A percentile compares a stretch with the other conserved stretches of the same genome.
phyloP scores from a whole-genome alignment of 2,113 vertebrate genomes.

The Empidonax traillii region DNA sequence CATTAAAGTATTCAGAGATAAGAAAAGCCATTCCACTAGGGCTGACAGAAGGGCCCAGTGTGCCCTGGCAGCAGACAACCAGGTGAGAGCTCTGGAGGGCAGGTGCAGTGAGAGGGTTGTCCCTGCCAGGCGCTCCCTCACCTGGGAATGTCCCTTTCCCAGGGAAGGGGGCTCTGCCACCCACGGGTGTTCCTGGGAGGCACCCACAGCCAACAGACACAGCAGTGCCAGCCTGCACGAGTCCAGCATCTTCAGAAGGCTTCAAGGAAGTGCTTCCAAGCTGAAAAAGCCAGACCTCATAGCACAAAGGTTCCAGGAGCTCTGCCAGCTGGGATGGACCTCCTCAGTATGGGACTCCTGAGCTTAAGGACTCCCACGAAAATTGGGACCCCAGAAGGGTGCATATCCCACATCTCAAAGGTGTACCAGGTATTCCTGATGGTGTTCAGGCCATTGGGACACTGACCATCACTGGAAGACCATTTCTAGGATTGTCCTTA shows the following conservation, averaged over 20 bases:
- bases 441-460: not conserved
- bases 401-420: not conserved
- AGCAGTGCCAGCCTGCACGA: not conserved
- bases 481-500: not conserved
- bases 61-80: rapidly evolving
- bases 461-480: not conserved
- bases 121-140: too few species aligned
- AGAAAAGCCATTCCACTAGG: not conserved
- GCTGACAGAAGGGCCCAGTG: not conserved
- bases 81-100: not conserved
- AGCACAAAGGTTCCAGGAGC: not conserved
- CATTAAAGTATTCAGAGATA: not conserved
- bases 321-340: not conserved
- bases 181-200: not conserved
- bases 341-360: not conserved
- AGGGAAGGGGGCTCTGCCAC: not conserved
- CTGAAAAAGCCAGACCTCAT: not conserved
- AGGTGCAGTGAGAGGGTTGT: not conserved
- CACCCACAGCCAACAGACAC: rapidly evolving
- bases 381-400: not conserved
- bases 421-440: not conserved
- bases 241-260: not conserved
- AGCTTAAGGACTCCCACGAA: not conserved
- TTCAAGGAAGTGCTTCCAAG: not conserved
- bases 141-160: not conserved